phyloP scores from a whole-genome alignment of 1,140 invertebrate genomes.

The Thrips palmi region DNA sequence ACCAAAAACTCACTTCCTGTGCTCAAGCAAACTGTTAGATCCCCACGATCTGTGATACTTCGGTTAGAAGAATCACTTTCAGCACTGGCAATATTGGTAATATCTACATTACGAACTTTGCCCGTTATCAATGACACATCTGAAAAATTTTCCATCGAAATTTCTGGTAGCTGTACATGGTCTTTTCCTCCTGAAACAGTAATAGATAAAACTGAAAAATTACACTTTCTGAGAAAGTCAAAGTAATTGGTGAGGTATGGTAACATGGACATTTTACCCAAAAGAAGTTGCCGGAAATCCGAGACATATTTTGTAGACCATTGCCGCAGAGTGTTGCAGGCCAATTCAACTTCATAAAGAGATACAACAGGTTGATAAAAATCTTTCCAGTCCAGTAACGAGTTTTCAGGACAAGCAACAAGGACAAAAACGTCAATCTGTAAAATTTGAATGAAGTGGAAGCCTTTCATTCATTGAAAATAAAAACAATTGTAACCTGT shows the following conservation, averaged over 20 bases:
- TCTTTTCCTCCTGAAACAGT: slow-evolving; percentile 28
- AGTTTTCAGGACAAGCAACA: slow-evolving; percentile 77
- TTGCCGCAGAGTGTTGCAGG: slow-evolving; percentile 45
- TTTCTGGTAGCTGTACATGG: slow-evolving; percentile 20
- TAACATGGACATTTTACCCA: slow-evolving; percentile 35
- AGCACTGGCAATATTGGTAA: no score
- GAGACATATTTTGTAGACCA: slow-evolving; percentile 43
- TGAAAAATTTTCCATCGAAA: no score
- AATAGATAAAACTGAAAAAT: no score
- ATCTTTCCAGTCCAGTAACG: slow-evolving; percentile 56
- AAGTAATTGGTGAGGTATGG: no score
- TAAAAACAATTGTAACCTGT: neutral
- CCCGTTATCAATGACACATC: slow-evolving; percentile 55
- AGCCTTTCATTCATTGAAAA: neutral
- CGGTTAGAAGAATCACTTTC: no score
- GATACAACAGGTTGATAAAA: slow-evolving; percentile 79
- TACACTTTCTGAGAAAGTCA: no score
- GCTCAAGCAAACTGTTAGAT: no score
- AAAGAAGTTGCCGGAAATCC: slow-evolving; percentile 58
- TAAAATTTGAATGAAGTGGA: slow-evolving; percentile 18
- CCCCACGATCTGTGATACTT: no score
- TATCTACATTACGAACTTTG: slow-evolving; percentile 29
- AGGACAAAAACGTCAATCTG: slow-evolving; percentile 80
- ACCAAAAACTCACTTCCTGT: slow-evolving; percentile 26
- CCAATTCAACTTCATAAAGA: slow-evolving; percentile 84